Base-by-base conservation (phyloP, 2,888 invertebrate species). In the Gymnocheta viridis region DNA sequence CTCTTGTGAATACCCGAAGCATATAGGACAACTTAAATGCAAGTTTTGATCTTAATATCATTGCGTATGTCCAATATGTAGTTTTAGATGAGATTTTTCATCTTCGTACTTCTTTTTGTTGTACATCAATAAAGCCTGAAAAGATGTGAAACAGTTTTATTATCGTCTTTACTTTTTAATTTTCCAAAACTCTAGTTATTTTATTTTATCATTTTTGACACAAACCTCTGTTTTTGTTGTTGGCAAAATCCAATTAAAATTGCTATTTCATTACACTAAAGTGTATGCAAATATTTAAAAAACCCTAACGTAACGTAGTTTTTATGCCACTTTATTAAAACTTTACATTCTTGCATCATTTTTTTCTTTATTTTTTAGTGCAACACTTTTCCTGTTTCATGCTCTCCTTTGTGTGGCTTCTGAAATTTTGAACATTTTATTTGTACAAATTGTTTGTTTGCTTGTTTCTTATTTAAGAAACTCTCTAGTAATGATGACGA, bases 171-270 rank as follows among this genome's bases (percentile, higher is more conserved):
- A n/a, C n/a, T n/a, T n/a, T n/a, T n/a, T n/a, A n/a, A n/a, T n/a
- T n/a, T 19, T 19, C 17, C 19, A 47, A 7, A 19, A 19, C 4
- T 47, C 2, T 10, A 14, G 7, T 19, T 44, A 44, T 44, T 44
- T 44, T 44, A n/a, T n/a, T n/a, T n/a, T n/a, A n/a, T 47, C 2
- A 9, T 19, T 24, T 24, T 51, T 51, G 0, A 19, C 17, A 47
- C n/a, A 47, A 47, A 47, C 6, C 7, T 7, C 19, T 47, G 9
- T 12, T 49, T 49, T 29, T 27, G 14, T 27, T n/a, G 2, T 22
- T 22, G 2, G 47, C n/a, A 51, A 80, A 80, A 77, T 67, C 77
- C 67, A 77, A 83, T 80, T 80, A 84, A 84, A 84, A 84, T 69
- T 51, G 49, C 49, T 66, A 51, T 79, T 82, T 74, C 73, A 82